A percentile compares a stretch with the other conserved stretches of the same genome.
Evolutionary conservation across 2,888 invertebrate species (phyloP).

Genomic region (Chromoteleia sp.): DNA sequence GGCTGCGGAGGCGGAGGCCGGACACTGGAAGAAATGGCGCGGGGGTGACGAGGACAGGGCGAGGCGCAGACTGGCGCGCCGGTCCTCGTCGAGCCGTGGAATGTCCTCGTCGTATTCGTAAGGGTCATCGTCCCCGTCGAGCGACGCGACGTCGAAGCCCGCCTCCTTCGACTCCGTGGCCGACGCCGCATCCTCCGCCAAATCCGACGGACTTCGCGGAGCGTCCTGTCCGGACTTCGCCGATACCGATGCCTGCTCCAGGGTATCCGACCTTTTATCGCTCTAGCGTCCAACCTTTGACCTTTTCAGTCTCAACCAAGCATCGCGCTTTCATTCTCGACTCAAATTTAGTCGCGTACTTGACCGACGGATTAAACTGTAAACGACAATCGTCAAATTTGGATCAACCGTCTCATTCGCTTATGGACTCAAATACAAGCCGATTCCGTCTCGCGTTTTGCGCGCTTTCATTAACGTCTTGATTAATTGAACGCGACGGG

Average conservation of each 20-base stretch:
- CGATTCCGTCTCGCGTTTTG: too few relatives aligned
- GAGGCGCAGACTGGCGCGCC: conserved; percentile 74
- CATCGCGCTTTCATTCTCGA: too few relatives aligned
- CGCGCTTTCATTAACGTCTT: too few relatives aligned
- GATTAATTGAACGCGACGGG: too few relatives aligned
- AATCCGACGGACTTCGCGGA: conserved; percentile 67
- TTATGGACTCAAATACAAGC: too few relatives aligned
- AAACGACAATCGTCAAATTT: too few relatives aligned
- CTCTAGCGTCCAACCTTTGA: neutral
- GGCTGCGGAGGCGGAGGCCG: conserved; percentile 75
- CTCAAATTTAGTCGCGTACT: too few relatives aligned
- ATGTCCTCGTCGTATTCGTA: conserved; percentile 85
- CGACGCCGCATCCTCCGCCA: conserved; percentile 42
- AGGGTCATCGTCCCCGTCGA: conserved; percentile 79
- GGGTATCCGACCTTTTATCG: conserved; percentile 46
- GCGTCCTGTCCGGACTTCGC: conserved; percentile 67
- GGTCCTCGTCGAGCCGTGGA: conserved; percentile 73
- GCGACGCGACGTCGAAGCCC: conserved; percentile 38
- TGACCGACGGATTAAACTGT: too few relatives aligned
- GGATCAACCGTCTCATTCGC: too few relatives aligned
- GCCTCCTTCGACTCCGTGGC: too few relatives aligned
- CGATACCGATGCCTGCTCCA: conserved; percentile 46
- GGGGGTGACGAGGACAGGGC: conserved; percentile 44
- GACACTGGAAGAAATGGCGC: conserved; percentile 45
- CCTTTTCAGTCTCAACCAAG: too few relatives aligned